Evolutionary conservation across 2,888 invertebrate species (phyloP).

Genomic region (Pandemis corylana): DNA sequence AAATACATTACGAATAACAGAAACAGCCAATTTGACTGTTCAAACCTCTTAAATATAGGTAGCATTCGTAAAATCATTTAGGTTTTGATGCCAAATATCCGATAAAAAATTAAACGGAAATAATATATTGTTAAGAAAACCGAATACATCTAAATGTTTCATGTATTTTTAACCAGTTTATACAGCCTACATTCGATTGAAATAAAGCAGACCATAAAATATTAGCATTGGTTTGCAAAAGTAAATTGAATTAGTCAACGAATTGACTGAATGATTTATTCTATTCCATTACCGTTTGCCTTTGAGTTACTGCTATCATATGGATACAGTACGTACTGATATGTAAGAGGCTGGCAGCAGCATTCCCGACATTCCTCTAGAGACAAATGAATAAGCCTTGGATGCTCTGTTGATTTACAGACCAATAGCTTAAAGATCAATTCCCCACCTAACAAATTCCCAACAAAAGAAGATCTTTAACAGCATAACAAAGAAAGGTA

Average conservation of each 20-base stretch:
- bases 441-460: neutral
- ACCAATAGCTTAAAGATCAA: constrained; percentile 15
- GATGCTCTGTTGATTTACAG: constrained; percentile 21
- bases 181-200: neutral
- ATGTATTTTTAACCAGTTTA: no score
- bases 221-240: neutral
- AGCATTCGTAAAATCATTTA: no score
- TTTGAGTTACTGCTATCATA: neutral
- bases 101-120: no score
- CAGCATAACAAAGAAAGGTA: neutral
- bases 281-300: neutral
- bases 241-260: neutral
- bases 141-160: no score
- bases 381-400: constrained; percentile 24
- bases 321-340: neutral
- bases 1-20: no score
- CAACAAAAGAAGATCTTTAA: neutral
- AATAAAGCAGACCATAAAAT: no score
- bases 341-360: constrained; percentile 9
- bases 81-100: no score
- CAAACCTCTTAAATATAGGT: no score
- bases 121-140: no score
- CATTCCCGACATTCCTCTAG: constrained; percentile 23
- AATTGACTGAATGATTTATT: constrained; percentile 1
- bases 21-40: no score